Evolutionary conservation across 2,888 invertebrate genomes (phyloP).

Genomic region (Drosophila helvetica): DNA sequence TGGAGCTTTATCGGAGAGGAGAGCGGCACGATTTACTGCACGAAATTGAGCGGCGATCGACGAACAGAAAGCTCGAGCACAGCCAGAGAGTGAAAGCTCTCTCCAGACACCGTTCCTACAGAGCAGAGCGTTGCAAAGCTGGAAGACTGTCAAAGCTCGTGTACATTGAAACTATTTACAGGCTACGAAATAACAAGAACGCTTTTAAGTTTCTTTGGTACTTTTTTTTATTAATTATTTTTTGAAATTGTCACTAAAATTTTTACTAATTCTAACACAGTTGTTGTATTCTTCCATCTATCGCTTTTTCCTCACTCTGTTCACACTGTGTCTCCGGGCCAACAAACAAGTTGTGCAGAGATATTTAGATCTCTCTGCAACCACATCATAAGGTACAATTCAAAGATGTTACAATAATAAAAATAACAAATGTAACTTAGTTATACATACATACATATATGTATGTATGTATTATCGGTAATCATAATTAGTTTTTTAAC

Average conservation of each 20-base stretch:
- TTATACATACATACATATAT: slow-evolving; percentile 7
- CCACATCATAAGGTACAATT: slow-evolving; percentile 46
- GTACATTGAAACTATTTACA: neutral
- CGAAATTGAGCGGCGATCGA: slow-evolving; percentile 2
- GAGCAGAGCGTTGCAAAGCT: neutral
- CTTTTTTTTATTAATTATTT: slow-evolving; percentile 77
- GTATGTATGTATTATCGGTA: slow-evolving; percentile 21
- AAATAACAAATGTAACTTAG: slow-evolving; percentile 46
- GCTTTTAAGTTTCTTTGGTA: slow-evolving; percentile 64
- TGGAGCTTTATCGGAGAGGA: slow-evolving; percentile 2
- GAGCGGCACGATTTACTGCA: neutral
- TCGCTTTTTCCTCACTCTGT: slow-evolving; percentile 4
- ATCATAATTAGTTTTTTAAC: slow-evolving; percentile 57
- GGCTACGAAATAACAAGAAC: neutral
- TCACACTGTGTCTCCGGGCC: slow-evolving; percentile 29
- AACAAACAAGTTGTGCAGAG: slow-evolving; percentile 36
- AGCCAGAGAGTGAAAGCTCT: slow-evolving; percentile 4
- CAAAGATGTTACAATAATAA: slow-evolving; percentile 44
- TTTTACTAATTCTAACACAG: slow-evolving; percentile 65
- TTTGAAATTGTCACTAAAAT: slow-evolving; percentile 74
- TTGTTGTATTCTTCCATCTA: slow-evolving; percentile 35
- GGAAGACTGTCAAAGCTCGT: neutral
- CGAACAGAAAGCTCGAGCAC: neutral
- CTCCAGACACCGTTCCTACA: slow-evolving; percentile 1
- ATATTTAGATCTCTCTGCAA: slow-evolving; percentile 11